Conservation (phyloP, 2,888 invertebrate species). For the Arrhopalites spinosus region DNA sequence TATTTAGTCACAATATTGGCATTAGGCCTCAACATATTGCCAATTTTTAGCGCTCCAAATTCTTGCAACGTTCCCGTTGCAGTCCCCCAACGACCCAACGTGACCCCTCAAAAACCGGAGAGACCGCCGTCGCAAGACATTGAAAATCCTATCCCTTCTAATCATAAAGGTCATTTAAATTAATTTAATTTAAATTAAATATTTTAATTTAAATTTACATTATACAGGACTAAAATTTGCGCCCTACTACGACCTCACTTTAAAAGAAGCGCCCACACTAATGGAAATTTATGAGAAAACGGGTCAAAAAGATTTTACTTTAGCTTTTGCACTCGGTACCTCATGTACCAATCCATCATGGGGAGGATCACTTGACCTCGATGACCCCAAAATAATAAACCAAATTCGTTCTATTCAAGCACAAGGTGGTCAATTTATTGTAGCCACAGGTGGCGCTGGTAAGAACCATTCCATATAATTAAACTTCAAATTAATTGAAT, state of each 20-base stretch:
- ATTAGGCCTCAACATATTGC: too few species aligned
- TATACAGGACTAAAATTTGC: too few species aligned
- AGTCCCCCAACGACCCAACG: too few species aligned
- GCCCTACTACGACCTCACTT: conserved; percentile 52
- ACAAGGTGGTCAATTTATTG: conserved; percentile 52
- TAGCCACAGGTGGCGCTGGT: conserved; percentile 51
- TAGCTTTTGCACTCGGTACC: conserved; percentile 52
- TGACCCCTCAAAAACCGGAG: too few species aligned
- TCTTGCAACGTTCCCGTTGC: too few species aligned
- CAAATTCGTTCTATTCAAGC: conserved; percentile 47
- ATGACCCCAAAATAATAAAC: conserved; percentile 46
- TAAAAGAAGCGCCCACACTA: conserved; percentile 39
- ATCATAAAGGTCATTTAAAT: too few species aligned
- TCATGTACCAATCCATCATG: conserved; percentile 45
- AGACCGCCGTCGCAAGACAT: too few species aligned
- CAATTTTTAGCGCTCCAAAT: too few species aligned
- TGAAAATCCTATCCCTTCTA: too few species aligned
- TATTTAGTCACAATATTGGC: too few species aligned
- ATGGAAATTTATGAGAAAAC: conserved; percentile 47
- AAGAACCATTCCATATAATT: background rate
- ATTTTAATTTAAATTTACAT: too few species aligned
- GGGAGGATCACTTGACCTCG: conserved; percentile 48
- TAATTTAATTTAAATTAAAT: too few species aligned
- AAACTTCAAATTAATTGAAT: background rate
- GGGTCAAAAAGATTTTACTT: conserved; percentile 48